Conservation (phyloP, 2,888 invertebrate species). For the Zhuqinia jingwanae region DNA sequence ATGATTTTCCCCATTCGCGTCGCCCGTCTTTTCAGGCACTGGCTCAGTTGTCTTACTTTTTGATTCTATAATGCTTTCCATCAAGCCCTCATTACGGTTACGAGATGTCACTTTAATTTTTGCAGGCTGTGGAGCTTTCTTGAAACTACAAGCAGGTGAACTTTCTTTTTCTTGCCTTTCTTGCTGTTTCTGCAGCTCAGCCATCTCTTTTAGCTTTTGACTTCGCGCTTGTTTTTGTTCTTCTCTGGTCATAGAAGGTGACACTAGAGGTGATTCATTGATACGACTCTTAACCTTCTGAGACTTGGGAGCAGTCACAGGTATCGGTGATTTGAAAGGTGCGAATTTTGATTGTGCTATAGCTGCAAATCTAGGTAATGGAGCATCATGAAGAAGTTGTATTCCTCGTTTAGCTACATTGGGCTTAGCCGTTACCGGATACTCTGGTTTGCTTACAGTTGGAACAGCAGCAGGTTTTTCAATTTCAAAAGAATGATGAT, state of each 20-base stretch:
- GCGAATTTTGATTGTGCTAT: conserved; percentile 28
- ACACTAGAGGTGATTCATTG: background rate
- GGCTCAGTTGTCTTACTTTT: background rate
- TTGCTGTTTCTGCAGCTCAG: conserved; percentile 26
- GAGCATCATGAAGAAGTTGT: conserved; percentile 36
- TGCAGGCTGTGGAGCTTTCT: conserved; percentile 30
- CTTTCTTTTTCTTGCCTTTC: background rate
- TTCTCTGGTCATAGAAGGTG: background rate
- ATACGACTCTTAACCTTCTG: background rate
- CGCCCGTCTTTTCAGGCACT: background rate
- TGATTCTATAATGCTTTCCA: conserved; percentile 47
- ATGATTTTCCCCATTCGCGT: background rate
- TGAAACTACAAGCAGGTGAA: background rate
- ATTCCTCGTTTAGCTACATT: background rate
- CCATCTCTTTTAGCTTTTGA: conserved; percentile 47
- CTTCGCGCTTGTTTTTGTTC: conserved; percentile 20
- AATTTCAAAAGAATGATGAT: too few species aligned
- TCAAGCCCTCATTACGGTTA: conserved; percentile 55
- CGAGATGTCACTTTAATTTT: conserved; percentile 53
- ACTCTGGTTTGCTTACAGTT: too few species aligned
- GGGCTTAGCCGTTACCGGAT: background rate
- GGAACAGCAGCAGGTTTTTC: too few species aligned
- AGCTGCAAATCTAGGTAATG: conserved; percentile 34
- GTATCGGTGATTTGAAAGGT: conserved; percentile 22
- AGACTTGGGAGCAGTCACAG: background rate